Evolutionary conservation across 2,888 invertebrate species (phyloP), one percentile per base, ranked within the genome.

Genomic region (Drosophila neotestacea): DNA sequence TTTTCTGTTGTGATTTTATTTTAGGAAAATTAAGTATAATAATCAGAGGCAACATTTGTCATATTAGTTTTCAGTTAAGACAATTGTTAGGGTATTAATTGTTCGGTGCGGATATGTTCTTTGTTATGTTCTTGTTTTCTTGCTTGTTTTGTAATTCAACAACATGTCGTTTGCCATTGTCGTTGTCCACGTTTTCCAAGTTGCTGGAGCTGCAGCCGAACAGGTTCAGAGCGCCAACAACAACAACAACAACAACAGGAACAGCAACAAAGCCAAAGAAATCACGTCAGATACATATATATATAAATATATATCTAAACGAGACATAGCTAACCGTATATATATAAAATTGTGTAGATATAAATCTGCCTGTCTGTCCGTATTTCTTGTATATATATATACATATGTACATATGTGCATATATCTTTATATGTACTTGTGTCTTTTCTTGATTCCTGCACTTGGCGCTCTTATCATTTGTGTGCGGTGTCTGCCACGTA

Each of bases 281-380:
- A 85, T 83, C 83, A 83, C 85, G 82, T 81, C 82, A 70, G 82
- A 77, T 73, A 84, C 64, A 83, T 77, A 81, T 61, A n/a, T n/a
- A 63, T 59, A 59, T 58, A 70, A 36, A 56, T 44, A 50, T 67
- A 46, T 52, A 27, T 56, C 32, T 60, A 42, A 27, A 34, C 51
- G 41, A 60, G 56, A 46, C 56, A 46, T 27, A n/a, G 56, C 56
- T 64, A 13, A 36, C 6, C 30, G 28, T 28, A 51, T 22, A 38
- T 22, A 41, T 58, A 56, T 28, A 28, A 38, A 27, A 61, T 47
- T 50, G 5, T 22, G 13, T n/a, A 28, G 5, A 55, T 32, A 36
- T 56, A 46, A 16, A 51, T 27, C 28, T 55, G 13, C 7, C 27
- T 54, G 32, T 28, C 22, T n/a, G 36, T 34, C 42, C 13, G 28